These are phyloP conservation scores for Aphis craccivora DNA, from an alignment of 1,140 invertebrate genomes.

Conservation along the genomic window DNA sequence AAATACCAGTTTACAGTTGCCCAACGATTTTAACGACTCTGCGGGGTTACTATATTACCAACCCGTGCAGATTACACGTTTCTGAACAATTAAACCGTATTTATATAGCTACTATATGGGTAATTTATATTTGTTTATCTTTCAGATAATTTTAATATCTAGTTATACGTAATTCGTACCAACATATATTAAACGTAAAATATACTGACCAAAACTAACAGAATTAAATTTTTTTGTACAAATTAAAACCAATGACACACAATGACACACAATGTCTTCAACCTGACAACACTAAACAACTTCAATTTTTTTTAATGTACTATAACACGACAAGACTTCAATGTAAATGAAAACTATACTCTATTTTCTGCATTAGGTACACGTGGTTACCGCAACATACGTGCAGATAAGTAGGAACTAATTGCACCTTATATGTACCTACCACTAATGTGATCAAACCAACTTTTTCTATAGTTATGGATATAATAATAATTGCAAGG, in stretches of 20 bases:
- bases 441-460: background rate
- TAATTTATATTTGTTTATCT: background rate
- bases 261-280: too few relatives aligned
- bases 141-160: background rate
- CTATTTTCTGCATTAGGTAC: background rate
- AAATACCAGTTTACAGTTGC: conserved; percentile 48
- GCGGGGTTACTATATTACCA: background rate
- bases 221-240: background rate
- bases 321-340: background rate
- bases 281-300: background rate
- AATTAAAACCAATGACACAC: background rate
- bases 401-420: background rate
- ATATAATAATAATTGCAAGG: background rate
- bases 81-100: background rate
- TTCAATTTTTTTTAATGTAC: background rate
- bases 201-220: background rate
- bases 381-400: background rate
- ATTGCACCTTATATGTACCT: background rate
- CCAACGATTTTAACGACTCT: conserved; percentile 50
- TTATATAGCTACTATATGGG: background rate
- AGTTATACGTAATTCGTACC: too few relatives aligned
- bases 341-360: background rate
- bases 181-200: too few relatives aligned
- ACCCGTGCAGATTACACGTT: background rate
- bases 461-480: background rate